Base-by-base conservation (phyloP, 2,888 invertebrate genomes). In the Lucinisca nassula region DNA sequence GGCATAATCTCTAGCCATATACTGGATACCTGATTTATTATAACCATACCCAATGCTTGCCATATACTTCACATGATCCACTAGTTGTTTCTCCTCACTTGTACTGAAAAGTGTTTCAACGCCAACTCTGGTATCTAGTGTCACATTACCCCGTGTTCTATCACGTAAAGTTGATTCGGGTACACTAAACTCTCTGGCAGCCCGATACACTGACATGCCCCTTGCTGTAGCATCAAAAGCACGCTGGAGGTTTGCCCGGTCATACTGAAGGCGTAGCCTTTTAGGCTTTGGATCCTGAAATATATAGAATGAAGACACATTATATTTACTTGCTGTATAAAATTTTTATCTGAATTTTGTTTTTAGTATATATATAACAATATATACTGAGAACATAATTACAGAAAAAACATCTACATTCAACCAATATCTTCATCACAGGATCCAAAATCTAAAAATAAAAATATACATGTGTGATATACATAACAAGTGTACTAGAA, bases 41-140 rank as follows among this genome's bases (percentile, higher is more conserved):
- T 87, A 89, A 0, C 81, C 78, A 73, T 87, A 87, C 0, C 87
- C 87, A 30, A 73, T 87, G n/a, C 75, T 74, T 21, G 81, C 78
- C 84, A 89, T 83, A 45, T 86, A 80, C 8, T 24, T 72, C 1
- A 87, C n/a, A 61, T 84, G 87, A 30, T 86, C 24, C 17, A 74
- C 81, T 6, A 86, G 17, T 30, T 49, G 4, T 21, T 73, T 10
- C 73, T 84, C 84, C 40, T 88, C 85, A 32, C 73, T 30, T 17
- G 0, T 2, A 17, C 30, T 76, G 40, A 85, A 80, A 0, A 80
- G 12, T 17, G 51, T 51, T 0, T 49, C 72, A 21, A 30, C 10
- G 21, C 72, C 82, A 3, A 30, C 17, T 72, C 49, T 77, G 32
- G 74, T 79, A 78, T 84, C 77, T 0, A 82, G 14, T 27, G 73